Evolutionary conservation across 1,140 invertebrate species (phyloP).

Genomic region (Leptoteleia sp.): DNA sequence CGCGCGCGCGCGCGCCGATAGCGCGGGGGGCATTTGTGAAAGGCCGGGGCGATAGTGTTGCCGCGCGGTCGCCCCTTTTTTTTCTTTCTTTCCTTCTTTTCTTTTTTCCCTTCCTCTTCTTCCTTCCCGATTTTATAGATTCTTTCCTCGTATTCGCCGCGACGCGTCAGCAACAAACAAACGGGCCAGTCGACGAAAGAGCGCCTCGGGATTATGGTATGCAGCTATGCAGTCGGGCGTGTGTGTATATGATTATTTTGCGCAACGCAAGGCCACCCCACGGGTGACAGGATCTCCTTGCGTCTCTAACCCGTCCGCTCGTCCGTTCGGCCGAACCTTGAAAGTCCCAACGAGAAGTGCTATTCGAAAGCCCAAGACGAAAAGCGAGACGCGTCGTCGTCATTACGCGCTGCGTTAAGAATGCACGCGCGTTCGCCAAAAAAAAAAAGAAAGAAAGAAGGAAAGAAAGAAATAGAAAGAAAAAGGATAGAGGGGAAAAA

Average conservation of each 20-base stretch:
- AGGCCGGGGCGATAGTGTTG: no score
- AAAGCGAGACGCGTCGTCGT: constrained; percentile 63
- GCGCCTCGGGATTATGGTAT: constrained; percentile 71
- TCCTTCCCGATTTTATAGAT: constrained; percentile 49
- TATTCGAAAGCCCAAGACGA: constrained; percentile 58
- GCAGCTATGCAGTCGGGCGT: constrained; percentile 73
- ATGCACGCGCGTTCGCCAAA: constrained; percentile 31
- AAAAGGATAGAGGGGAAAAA: no score
- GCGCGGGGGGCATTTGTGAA: no score
- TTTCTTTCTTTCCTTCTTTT: no score
- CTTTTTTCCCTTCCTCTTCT: no score
- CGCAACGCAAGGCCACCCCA: constrained; percentile 71
- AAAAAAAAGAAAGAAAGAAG: background rate
- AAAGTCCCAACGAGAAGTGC: constrained; percentile 57
- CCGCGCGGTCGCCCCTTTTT: no score
- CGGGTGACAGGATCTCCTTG: constrained; percentile 66
- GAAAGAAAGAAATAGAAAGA: no score
- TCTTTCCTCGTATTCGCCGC: constrained; percentile 34
- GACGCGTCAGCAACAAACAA: constrained; percentile 39
- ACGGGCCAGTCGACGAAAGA: constrained; percentile 57
- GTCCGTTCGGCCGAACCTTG: constrained; percentile 55
- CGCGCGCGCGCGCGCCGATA: no score
- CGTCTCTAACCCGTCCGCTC: constrained; percentile 61
- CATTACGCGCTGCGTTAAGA: constrained; percentile 54
- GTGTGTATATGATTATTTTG: constrained; percentile 76